phyloP scores from a whole-genome alignment of 1,140 invertebrate genomes.

The Ptiloglossa arizonensis region DNA sequence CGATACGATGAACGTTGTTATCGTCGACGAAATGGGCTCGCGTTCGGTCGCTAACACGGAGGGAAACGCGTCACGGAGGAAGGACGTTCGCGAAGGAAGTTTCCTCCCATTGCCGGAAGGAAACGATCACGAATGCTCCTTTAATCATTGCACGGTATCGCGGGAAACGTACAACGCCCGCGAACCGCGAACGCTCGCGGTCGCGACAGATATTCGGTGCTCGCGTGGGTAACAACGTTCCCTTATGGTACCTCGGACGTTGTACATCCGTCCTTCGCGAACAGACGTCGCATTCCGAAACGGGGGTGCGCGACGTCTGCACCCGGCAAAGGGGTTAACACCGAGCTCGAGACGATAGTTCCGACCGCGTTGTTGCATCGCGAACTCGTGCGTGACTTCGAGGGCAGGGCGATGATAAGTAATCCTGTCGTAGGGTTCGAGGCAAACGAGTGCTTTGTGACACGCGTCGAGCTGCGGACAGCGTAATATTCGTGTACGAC shows the following conservation, averaged over 20 bases:
- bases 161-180: not conserved
- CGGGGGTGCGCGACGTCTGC: too few species aligned
- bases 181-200: too few species aligned
- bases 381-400: conserved; percentile 27
- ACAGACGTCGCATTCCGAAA: conserved; percentile 2
- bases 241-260: not conserved
- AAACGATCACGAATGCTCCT: too few species aligned
- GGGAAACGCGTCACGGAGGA: too few species aligned
- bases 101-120: too few species aligned
- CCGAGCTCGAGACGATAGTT: conserved; percentile 12
- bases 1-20: too few species aligned
- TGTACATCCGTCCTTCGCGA: not conserved
- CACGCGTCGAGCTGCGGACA: not conserved
- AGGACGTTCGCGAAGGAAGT: too few species aligned
- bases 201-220: not conserved
- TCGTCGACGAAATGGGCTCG: too few species aligned
- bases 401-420: conserved; percentile 34
- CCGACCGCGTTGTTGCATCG: not conserved
- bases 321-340: conserved; percentile 11
- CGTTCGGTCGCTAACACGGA: too few species aligned
- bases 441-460: conserved; percentile 27
- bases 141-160: too few species aligned
- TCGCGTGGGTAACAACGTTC: not conserved
- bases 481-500: conserved; percentile 2
- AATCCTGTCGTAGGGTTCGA: conserved; percentile 13